phyloP scores from a whole-genome alignment of 1,140 invertebrate genomes.

The Aphelenchoides fujianensis region DNA sequence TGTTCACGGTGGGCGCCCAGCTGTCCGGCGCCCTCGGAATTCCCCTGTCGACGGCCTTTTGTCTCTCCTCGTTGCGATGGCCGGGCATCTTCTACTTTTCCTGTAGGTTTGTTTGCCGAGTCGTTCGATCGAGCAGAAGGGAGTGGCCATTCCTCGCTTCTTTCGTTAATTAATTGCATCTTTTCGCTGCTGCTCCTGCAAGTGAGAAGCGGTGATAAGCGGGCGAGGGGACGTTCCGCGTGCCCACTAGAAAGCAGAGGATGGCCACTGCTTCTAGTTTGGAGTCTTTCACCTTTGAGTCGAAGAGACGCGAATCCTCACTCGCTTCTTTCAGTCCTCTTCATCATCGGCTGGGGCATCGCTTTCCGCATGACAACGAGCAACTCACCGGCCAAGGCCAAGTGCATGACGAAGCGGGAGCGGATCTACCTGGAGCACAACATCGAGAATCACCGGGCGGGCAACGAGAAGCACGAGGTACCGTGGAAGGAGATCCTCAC shows the following conservation, averaged over 20 bases:
- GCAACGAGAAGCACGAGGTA: slow-evolving; percentile 16
- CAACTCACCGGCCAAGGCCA: slow-evolving; percentile 25
- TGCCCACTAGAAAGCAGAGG: background rate
- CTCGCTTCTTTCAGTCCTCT: slow-evolving; percentile 23
- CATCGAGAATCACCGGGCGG: slow-evolving; percentile 5
- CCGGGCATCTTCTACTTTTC: slow-evolving; percentile 30
- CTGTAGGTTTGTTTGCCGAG: slow-evolving; percentile 6
- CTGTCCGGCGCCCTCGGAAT: slow-evolving; percentile 26
- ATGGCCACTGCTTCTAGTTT: background rate
- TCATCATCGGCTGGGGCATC: slow-evolving; percentile 7
- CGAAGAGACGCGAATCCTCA: slow-evolving; percentile 19
- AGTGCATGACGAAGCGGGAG: slow-evolving; percentile 19
- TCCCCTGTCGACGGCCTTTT: slow-evolving; percentile 28
- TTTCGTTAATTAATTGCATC: slow-evolving; percentile 6
- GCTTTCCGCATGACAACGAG: slow-evolving; percentile 14
- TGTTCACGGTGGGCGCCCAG: slow-evolving; percentile 24
- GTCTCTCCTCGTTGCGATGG: slow-evolving; percentile 21
- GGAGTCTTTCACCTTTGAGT: background rate
- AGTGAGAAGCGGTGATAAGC: background rate
- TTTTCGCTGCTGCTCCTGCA: background rate
- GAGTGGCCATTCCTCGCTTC: background rate
- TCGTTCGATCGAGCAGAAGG: background rate
- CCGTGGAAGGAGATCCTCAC: slow-evolving; percentile 25
- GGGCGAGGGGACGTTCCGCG: background rate
- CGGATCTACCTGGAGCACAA: slow-evolving; percentile 14